Conservation (phyloP, 1,140 invertebrate species). For the Drosophila lowei region DNA sequence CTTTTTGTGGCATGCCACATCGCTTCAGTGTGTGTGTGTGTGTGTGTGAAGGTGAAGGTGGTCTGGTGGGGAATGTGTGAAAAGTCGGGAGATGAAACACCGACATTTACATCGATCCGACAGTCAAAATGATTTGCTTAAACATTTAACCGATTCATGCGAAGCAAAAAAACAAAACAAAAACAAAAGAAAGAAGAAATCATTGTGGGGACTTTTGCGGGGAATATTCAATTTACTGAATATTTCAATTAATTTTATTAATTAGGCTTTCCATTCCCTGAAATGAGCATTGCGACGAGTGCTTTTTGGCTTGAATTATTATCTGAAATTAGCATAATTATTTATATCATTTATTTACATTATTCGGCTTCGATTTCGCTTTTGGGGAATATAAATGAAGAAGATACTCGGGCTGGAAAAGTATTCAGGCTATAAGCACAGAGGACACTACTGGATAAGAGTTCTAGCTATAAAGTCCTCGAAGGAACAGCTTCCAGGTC, state of each 20-base stretch:
- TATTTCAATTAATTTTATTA: conserved; percentile 46
- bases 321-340: conserved; percentile 41
- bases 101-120: conserved; percentile 29
- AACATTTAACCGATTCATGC: conserved; percentile 16
- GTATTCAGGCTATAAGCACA: too few species aligned
- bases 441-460: too few species aligned
- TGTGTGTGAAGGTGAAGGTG: conserved; percentile 14
- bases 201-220: conserved; percentile 9
- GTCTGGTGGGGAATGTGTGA: conserved; percentile 22
- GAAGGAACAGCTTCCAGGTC: too few species aligned
- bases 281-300: conserved; percentile 12
- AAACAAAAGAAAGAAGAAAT: neutral
- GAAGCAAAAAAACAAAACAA: neutral
- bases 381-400: conserved; percentile 11
- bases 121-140: conserved; percentile 44
- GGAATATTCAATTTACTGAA: conserved; percentile 22
- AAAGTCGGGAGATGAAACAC: conserved; percentile 11
- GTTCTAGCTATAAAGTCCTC: too few species aligned
- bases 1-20: neutral
- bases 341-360: conserved; percentile 37
- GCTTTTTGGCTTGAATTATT: conserved; percentile 38
- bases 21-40: conserved; percentile 1
- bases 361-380: conserved; percentile 2
- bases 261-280: conserved; percentile 25
- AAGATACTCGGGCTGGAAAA: neutral